Conservation (phyloP, 2,113 vertebrate species). For the Seriola rivoliana region DNA sequence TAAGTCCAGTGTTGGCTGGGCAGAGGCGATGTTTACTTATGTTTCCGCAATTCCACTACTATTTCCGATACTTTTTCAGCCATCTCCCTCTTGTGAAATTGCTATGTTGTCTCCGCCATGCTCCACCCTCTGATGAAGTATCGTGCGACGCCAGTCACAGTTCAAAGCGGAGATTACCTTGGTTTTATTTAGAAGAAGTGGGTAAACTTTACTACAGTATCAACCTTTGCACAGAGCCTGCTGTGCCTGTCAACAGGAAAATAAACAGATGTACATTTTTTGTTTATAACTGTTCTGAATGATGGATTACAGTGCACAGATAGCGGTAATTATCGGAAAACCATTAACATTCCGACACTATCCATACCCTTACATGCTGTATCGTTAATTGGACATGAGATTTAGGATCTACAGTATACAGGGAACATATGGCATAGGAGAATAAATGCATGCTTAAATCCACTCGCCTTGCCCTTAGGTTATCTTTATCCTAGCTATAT, state of each 20-base stretch:
- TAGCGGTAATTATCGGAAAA: slow-evolving; percentile 83
- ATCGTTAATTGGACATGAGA: slow-evolving; percentile 60
- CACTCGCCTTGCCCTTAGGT: slow-evolving; percentile 73
- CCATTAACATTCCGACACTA: slow-evolving; percentile 82
- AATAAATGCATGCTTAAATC: slow-evolving; percentile 75
- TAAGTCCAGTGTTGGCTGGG: not conserved
- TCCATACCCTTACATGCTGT: slow-evolving; percentile 70
- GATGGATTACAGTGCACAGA: slow-evolving; percentile 80
- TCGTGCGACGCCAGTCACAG: slow-evolving; percentile 62
- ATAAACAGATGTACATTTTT: slow-evolving; percentile 79
- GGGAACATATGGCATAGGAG: slow-evolving; percentile 59
- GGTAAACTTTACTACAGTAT: slow-evolving; percentile 50
- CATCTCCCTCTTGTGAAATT: slow-evolving; percentile 3
- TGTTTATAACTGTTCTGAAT: slow-evolving; percentile 75
- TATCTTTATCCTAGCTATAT: slow-evolving; percentile 70
- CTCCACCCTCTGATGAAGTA: slow-evolving; percentile 55
- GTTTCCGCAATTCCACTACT: slow-evolving; percentile 52
- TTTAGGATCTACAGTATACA: slow-evolving; percentile 60
- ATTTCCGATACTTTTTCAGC: slow-evolving; percentile 52
- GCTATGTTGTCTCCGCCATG: slow-evolving; percentile 1
- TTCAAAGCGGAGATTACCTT: slow-evolving; percentile 69
- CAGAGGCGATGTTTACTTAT: slow-evolving; percentile 50
- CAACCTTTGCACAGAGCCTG: slow-evolving; percentile 53
- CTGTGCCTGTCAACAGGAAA: slow-evolving; percentile 66
- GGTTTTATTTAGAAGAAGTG: slow-evolving; percentile 59